Conservation (phyloP, 2,888 invertebrate species). For the Brachynemurus nebulosus region DNA sequence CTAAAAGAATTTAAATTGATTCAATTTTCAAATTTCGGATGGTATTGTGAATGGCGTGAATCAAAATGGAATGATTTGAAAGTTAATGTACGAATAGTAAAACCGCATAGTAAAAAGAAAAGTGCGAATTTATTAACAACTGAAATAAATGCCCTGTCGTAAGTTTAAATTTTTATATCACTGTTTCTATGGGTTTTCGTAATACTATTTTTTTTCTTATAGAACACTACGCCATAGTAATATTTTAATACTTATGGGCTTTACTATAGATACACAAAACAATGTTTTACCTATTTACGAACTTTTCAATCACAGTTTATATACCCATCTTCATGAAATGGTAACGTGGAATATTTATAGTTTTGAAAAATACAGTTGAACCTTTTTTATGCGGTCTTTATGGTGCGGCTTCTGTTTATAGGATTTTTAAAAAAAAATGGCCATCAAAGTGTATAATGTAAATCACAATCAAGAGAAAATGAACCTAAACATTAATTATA, state of each 20-base stretch:
- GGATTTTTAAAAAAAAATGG: no score
- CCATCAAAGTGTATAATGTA: no score
- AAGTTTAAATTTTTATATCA: neutral
- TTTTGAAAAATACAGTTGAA: no score
- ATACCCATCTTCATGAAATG: slow-evolving; percentile 2
- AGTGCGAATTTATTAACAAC: neutral
- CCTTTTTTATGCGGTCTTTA: no score
- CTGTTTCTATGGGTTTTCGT: neutral
- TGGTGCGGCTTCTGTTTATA: no score
- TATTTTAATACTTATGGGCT: neutral
- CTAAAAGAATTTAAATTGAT: neutral
- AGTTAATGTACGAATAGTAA: neutral
- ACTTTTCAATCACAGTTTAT: slow-evolving; percentile 1
- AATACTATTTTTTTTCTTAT: neutral
- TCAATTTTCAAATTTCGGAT: neutral
- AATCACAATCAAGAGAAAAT: no score
- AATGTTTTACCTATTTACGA: slow-evolving; percentile 1
- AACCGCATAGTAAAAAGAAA: neutral
- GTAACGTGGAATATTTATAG: no score
- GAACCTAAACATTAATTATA: no score
- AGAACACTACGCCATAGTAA: slow-evolving; percentile 1
- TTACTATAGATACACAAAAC: neutral
- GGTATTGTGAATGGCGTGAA: slow-evolving; percentile 3
- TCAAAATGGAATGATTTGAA: neutral
- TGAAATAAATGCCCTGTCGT: neutral